A percentile compares a stretch with the other conserved stretches of the same genome.
These are phyloP conservation scores for Allygus modestus DNA, from an alignment of 2,888 invertebrate species.

Conservation along the genomic window DNA sequence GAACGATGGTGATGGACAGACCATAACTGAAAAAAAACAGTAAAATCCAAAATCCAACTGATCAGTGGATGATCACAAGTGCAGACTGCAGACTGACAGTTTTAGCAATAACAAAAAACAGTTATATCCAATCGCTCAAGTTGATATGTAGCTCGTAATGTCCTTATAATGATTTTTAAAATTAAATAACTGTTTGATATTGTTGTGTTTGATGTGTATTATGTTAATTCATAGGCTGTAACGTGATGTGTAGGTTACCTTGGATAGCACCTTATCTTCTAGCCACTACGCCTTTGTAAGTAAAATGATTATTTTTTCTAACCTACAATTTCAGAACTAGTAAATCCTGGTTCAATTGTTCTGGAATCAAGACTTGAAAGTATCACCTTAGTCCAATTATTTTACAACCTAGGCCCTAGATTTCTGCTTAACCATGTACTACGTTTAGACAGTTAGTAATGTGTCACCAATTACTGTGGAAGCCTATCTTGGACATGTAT, in stretches of 20 bases:
- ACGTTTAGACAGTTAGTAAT: too few species aligned
- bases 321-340: background rate
- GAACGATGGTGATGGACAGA: too few species aligned
- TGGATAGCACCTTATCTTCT: conserved; percentile 44
- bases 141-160: background rate
- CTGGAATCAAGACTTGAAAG: too few species aligned
- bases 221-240: background rate
- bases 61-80: background rate
- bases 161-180: background rate
- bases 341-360: too few species aligned
- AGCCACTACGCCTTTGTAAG: conserved; percentile 50
- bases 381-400: too few species aligned
- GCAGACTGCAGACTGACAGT: background rate
- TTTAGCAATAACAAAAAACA: background rate
- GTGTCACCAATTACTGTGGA: too few species aligned
- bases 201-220: conserved; percentile 18
- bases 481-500: too few species aligned
- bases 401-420: too few species aligned
- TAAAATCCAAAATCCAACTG: background rate
- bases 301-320: background rate
- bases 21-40: background rate
- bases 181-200: background rate
- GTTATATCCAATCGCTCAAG: background rate
- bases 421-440: too few species aligned
- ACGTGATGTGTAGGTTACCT: conserved; percentile 56